Percentiles rank a stretch among this genome's conserved stretches.
Evolutionary conservation across 92 coral and sea anemone species (phyloP).

Genomic region (Paragorgia papillata): DNA sequence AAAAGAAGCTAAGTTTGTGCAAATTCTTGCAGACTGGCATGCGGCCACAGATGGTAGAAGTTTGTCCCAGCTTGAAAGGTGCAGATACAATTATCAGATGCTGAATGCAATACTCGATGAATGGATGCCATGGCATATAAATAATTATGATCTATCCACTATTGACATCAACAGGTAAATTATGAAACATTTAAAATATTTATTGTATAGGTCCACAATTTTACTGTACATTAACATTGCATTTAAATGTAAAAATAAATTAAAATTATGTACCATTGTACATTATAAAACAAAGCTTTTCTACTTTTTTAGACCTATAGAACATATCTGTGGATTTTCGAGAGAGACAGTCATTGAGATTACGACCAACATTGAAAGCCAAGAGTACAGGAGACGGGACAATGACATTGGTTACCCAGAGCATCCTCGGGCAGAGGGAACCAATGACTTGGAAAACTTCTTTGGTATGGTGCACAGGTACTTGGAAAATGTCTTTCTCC

Average conservation of each 20-base stretch:
- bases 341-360: slow-evolving; percentile 57
- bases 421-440: slow-evolving; percentile 46
- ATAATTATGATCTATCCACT: slow-evolving; percentile 60
- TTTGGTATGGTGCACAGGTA: slow-evolving; percentile 29
- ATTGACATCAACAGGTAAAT: slow-evolving; percentile 67
- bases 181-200: no score
- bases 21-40: slow-evolving; percentile 63
- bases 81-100: slow-evolving; percentile 56
- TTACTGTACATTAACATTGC: no score
- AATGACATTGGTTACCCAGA: slow-evolving; percentile 38
- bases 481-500: slow-evolving; percentile 32
- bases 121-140: slow-evolving; percentile 76
- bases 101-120: slow-evolving; percentile 60
- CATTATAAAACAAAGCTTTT: no score
- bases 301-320: slow-evolving; percentile 51
- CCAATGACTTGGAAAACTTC: slow-evolving; percentile 51
- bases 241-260: no score
- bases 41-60: slow-evolving; percentile 67
- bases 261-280: no score
- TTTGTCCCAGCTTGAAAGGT: slow-evolving; percentile 55
- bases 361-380: slow-evolving; percentile 52
- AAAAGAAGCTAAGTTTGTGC: slow-evolving; percentile 50
- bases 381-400: slow-evolving; percentile 25
- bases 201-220: no score
- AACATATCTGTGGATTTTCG: slow-evolving; percentile 58